Evolutionary conservation across 1,140 invertebrate genomes (phyloP).

Genomic region (Hycleus phaleratus): DNA sequence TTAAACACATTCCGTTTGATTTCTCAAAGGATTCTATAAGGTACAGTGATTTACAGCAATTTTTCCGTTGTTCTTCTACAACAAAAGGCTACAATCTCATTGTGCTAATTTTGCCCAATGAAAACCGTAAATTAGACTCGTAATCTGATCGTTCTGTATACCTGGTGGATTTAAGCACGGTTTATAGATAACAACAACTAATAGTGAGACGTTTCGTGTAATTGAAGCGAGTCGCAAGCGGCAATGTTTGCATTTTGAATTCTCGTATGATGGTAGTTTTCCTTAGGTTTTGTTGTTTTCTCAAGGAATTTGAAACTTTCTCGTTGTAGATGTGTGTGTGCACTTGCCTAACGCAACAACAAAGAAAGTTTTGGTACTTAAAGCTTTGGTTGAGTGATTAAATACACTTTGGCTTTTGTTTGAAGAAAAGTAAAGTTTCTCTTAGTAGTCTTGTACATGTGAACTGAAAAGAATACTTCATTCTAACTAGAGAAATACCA

Average conservation of each 20-base stretch:
- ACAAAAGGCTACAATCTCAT: background rate
- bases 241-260: background rate
- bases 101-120: background rate
- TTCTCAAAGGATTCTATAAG: slow-evolving; percentile 1
- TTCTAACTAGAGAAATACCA: background rate
- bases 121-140: too few species aligned
- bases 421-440: slow-evolving; percentile 6
- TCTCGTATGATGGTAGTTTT: background rate
- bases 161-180: too few species aligned
- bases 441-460: background rate
- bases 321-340: background rate
- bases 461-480: background rate
- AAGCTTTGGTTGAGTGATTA: slow-evolving; percentile 19
- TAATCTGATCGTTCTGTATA: too few species aligned
- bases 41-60: too few species aligned
- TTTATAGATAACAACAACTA: too few species aligned
- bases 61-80: too few species aligned
- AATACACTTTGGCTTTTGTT: slow-evolving; percentile 18
- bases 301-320: slow-evolving; percentile 12
- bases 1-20: background rate
- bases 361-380: slow-evolving; percentile 20
- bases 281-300: slow-evolving; percentile 11
- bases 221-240: background rate
- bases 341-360: slow-evolving; percentile 2
- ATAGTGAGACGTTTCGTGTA: too few species aligned